Evolutionary conservation across 2,113 vertebrate genomes (phyloP).

Genomic region (Muntiacus reevesi): DNA sequence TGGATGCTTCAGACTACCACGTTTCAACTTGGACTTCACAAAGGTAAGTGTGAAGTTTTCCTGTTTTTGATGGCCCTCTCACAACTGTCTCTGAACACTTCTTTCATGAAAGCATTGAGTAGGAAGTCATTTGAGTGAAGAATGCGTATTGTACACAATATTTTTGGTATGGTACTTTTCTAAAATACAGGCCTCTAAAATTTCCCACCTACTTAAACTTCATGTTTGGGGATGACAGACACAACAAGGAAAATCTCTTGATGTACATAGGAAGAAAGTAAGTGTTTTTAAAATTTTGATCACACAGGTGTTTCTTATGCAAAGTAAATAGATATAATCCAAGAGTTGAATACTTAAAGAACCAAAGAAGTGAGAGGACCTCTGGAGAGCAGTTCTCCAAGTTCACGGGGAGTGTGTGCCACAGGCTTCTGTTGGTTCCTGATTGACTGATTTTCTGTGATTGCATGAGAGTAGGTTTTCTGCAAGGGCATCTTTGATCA

Average conservation of each 20-base stretch:
- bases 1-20: neutral
- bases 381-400: neutral
- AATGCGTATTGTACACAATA: neutral
- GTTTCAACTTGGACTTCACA: neutral
- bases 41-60: neutral
- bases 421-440: no score
- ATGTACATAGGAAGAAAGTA: neutral
- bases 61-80: neutral
- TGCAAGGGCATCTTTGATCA: accelerated
- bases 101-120: neutral
- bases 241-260: neutral
- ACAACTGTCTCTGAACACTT: neutral
- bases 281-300: neutral
- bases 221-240: neutral
- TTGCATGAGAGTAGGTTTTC: neutral
- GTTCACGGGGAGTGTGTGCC: neutral
- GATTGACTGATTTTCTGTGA: accelerated
- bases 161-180: neutral
- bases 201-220: neutral
- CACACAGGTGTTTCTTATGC: neutral
- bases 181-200: neutral
- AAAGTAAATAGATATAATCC: neutral
- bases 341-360: neutral
- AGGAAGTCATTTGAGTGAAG: neutral
- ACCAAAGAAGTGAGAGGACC: neutral